Evolutionary conservation across 92 coral and sea anemone genomes (phyloP), one percentile per base, ranked within the genome.

Genomic region (Micromussa lordhowensis): DNA sequence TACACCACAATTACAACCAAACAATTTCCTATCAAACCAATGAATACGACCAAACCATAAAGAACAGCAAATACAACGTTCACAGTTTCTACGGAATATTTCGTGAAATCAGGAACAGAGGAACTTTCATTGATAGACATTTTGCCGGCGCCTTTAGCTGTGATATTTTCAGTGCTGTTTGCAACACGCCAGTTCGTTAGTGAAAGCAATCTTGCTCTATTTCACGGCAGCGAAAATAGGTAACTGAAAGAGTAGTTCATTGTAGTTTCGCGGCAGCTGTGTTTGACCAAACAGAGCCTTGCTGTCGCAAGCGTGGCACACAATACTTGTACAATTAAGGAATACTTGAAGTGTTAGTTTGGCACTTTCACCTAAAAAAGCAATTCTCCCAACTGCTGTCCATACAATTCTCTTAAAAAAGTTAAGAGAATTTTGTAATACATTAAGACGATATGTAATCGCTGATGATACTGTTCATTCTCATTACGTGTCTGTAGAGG

Each of bases 1-100:
- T 92, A 88, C 12, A 94, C 93, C 59, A 94, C 94, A 0, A 85
- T 59, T 29, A 91, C 91, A 17, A 94, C 96, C 10, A 92, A 80
- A 30, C 87, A 53, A 48, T 94, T 94, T 21, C 94, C 96, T 1
- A 75, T 85, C 8, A 94, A 21, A 28, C 96, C 96, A 49, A 93
- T 29, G 14, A 59, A 30, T 35, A 93, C 85, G 5, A 93, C 78
- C 0, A 93, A 7, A 1, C 81, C 77, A 71, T 88, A 93, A 7
- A 93, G 54, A 29, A 82, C 85, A 8, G 91, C 94, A 63, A 93
- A 93, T 16, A 85, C 76, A 11, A 91, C 19, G 71, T 93, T 93
- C 13, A 85, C 72, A 5, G 78, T 75, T 49, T 55, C 93, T n/a
- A 93, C 79, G 22, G 85, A 31, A 75, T 82, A 93, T 35, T 54